Evolutionary conservation across 2,888 invertebrate species (phyloP).

Genomic region (Beris morrisii): DNA sequence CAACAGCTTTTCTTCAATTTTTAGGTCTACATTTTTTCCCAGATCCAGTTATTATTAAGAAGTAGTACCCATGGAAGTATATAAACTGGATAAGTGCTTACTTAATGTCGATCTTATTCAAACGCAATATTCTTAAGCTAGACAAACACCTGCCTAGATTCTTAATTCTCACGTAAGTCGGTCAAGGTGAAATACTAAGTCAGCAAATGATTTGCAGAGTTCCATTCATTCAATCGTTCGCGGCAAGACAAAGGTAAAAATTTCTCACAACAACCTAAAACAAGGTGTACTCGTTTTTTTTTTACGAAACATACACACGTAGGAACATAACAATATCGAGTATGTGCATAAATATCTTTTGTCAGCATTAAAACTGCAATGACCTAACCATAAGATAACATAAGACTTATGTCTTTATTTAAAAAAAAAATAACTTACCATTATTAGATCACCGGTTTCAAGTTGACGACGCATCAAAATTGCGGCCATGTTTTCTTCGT

Average conservation of each 20-base stretch:
- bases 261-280: too few relatives aligned
- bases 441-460: constrained; percentile 74
- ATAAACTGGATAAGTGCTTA: too few relatives aligned
- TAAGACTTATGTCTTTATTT: background rate
- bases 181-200: constrained; percentile 37
- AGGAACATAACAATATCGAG: background rate
- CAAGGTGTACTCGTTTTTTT: too few relatives aligned
- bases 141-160: constrained; percentile 36
- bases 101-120: too few relatives aligned
- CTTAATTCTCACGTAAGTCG: constrained; percentile 39
- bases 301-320: background rate
- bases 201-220: constrained; percentile 23
- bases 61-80: too few relatives aligned
- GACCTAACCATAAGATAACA: background rate
- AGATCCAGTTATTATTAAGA: too few relatives aligned
- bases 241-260: too few relatives aligned
- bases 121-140: constrained; percentile 28
- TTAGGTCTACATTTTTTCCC: too few relatives aligned
- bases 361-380: constrained; percentile 10
- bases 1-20: constrained; percentile 12
- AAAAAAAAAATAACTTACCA: constrained; percentile 66
- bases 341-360: constrained; percentile 3
- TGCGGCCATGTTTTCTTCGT: constrained; percentile 83
- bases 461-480: constrained; percentile 80
- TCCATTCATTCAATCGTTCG: constrained; percentile 21